Base-by-base conservation (phyloP, 2,888 invertebrate genomes). In the Luffia ferchaultella region DNA sequence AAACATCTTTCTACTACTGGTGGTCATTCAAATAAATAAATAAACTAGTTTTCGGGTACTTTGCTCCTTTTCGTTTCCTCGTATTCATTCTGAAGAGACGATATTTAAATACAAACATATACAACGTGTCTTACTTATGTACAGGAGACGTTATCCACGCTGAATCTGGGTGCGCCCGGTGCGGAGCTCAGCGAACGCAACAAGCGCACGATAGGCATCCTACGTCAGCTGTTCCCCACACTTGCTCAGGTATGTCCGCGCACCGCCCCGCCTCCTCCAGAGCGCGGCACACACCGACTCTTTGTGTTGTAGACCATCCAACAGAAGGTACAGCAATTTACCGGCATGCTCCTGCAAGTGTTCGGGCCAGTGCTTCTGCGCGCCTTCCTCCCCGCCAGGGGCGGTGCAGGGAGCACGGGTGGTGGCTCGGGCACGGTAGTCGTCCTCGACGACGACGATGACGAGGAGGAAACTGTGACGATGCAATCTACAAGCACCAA, bases 191-290 rank as follows among this genome's bases (percentile, higher is more conserved):
- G 88, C 67, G 88, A 90, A 59, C 86, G 92, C 63, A 90, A 89
- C 77, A 92, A 92, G 77, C 85, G 92, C 66, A 92, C 92, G 59
- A 90, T 92, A 65, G 92, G 92, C 61, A 86, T 91, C 64, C 85
- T 92, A 58, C 85, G 92, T 52, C 89, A 90, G 64, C 85, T 91
- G 53, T 92, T 92, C 79, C 92, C 92, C 42, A 86, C 87, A 51
- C 83, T 91, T 60, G 89, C 92, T 56, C 89, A 92, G 91, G 92
- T 92, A 87, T 74, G 30, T 17, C 17, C 40, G 12, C 1, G 16
- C 45, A 53, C 20, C 18, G 20, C 40, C 18, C 18, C 20, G 17
- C 43, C 50, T 52, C 53, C 17, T 49, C 12, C 15, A n/a, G 17
- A 20, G 15, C 12, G 3, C n/a, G 3, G 3, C 5, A 5, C 5